phyloP scores from a whole-genome alignment of 1,140 invertebrate species.

The Eriosoma lanigerum region DNA sequence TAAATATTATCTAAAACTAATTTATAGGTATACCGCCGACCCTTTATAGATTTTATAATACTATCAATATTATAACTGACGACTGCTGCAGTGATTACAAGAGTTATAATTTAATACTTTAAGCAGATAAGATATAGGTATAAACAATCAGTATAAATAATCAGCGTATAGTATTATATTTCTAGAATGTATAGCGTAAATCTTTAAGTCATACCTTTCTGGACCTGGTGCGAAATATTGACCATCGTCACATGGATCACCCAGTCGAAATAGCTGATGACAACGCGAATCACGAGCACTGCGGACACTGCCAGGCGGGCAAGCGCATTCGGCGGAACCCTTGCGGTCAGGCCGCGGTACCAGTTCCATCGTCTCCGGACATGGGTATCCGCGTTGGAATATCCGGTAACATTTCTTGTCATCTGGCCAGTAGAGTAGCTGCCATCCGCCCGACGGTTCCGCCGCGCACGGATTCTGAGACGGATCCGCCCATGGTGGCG shows the following conservation, averaged over 20 bases:
- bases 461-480: slow-evolving; percentile 76
- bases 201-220: slow-evolving; percentile 54
- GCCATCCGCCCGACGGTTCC: slow-evolving; percentile 74
- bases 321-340: slow-evolving; percentile 72
- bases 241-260: slow-evolving; percentile 68
- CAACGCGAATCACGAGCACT: slow-evolving; percentile 63
- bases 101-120: no score
- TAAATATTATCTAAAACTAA: no score
- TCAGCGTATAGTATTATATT: no score
- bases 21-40: no score
- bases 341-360: slow-evolving; percentile 63
- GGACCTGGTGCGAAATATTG: slow-evolving; percentile 71
- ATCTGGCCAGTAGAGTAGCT: slow-evolving; percentile 77
- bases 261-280: slow-evolving; percentile 66
- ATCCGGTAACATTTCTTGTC: slow-evolving; percentile 83
- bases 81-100: no score
- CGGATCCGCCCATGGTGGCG: slow-evolving; percentile 81
- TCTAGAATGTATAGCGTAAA: no score
- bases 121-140: no score
- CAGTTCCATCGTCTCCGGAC: slow-evolving; percentile 79
- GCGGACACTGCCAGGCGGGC: slow-evolving; percentile 74
- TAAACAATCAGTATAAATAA: no score
- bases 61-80: no score
- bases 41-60: no score
- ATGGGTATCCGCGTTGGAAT: slow-evolving; percentile 74